Evolutionary conservation across 2,797 vertebrate species (phyloP).

Genomic region (Myripristis jacobus): DNA sequence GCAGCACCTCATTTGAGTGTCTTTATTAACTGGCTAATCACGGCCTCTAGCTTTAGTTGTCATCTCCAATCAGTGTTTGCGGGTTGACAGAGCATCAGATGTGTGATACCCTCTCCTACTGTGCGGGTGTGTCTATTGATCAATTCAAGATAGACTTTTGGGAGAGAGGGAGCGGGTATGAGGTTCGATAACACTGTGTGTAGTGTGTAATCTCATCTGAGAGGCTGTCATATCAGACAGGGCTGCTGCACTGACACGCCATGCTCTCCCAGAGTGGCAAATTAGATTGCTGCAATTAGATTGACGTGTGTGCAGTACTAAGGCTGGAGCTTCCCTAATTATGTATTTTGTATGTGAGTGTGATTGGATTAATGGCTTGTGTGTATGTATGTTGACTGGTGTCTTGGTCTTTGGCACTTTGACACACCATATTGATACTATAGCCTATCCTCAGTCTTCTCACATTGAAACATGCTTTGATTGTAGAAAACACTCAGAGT

Average conservation of each 20-base stretch:
- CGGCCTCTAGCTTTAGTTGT: slow-evolving; percentile 62
- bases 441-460: slow-evolving; percentile 1
- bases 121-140: slow-evolving; percentile 61
- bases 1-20: slow-evolving; percentile 2
- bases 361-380: slow-evolving; percentile 54
- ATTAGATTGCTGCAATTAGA: slow-evolving; percentile 78
- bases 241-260: slow-evolving; percentile 63
- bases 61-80: slow-evolving; percentile 62
- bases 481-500: slow-evolving; percentile 4
- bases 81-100: slow-evolving; percentile 60
- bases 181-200: slow-evolving; percentile 71
- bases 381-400: slow-evolving; percentile 43
- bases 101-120: slow-evolving; percentile 36
- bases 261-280: slow-evolving; percentile 68
- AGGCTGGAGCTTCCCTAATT: slow-evolving; percentile 58
- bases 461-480: slow-evolving; percentile 10
- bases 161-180: slow-evolving; percentile 49
- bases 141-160: slow-evolving; percentile 64
- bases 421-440: slow-evolving; percentile 26
- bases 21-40: slow-evolving; percentile 66
- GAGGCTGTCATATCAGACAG: slow-evolving; percentile 77
- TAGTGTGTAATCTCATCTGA: slow-evolving; percentile 78
- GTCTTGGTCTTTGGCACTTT: slow-evolving; percentile 34
- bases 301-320: slow-evolving; percentile 50
- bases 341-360: slow-evolving; percentile 48